A percentile compares a stretch with the other conserved stretches of the same genome.
Evolutionary conservation across 2,113 vertebrate genomes (phyloP).

Genomic region (Chaetops frenatus): DNA sequence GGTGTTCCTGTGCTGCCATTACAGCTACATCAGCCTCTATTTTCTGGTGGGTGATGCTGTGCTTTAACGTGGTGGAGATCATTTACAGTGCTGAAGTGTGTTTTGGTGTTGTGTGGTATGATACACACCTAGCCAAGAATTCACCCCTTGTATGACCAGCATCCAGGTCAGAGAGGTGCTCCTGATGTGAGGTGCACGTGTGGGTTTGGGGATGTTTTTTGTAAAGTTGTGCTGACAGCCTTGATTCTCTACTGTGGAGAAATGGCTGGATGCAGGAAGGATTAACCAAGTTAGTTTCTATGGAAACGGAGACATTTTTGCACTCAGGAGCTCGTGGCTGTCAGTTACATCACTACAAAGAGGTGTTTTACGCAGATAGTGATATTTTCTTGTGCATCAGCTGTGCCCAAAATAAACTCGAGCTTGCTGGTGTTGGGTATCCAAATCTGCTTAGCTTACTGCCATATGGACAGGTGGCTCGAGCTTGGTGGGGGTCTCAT

Average conservation of each 20-base stretch:
- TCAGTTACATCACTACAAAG: conserved; percentile 16
- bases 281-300: conserved; percentile 42
- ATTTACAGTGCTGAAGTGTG: not conserved
- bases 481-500: not conserved
- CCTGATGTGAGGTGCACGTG: not conserved
- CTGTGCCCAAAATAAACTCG: conserved; percentile 34
- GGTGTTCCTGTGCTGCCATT: not conserved
- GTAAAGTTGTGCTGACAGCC: not conserved
- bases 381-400: conserved; percentile 25
- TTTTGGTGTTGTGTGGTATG: not conserved
- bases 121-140: not conserved
- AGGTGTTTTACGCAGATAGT: not conserved
- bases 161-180: not conserved
- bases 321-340: not conserved
- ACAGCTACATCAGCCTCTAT: not conserved
- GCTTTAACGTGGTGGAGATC: not conserved
- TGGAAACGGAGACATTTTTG: conserved; percentile 39
- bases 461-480: conserved; percentile 15
- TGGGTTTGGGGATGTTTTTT: not conserved
- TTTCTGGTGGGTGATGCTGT: not conserved
- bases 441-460: conserved; percentile 1
- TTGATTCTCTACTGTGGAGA: not conserved
- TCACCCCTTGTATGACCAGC: not conserved
- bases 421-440: conserved; percentile 10
- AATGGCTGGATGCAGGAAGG: not conserved